These are phyloP conservation scores for Sebastes miniatus DNA, from an alignment of 2,797 vertebrate species.

Conservation along the genomic window DNA sequence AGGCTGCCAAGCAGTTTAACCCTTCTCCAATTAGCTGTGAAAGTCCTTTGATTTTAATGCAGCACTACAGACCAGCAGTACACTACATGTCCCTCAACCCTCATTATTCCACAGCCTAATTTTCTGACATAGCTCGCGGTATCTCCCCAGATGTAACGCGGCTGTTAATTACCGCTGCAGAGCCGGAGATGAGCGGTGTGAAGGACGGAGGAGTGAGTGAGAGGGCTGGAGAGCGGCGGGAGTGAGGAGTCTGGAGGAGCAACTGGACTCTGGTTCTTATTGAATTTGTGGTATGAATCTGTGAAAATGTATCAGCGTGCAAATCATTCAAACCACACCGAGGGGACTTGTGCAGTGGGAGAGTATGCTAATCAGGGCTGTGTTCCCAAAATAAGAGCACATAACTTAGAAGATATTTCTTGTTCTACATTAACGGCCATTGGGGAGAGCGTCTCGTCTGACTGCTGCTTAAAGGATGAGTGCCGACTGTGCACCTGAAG, in stretches of 20 bases:
- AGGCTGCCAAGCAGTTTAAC: constrained; percentile 83
- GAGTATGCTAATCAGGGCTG: constrained; percentile 58
- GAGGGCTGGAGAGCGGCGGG: not conserved
- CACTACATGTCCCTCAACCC: constrained; percentile 79
- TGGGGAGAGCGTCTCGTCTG: constrained; percentile 46
- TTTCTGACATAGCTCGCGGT: constrained; percentile 83
- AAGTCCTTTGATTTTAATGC: constrained; percentile 87
- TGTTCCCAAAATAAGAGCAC: constrained; percentile 62
- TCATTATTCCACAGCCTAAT: constrained; percentile 86
- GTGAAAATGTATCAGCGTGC: constrained; percentile 25
- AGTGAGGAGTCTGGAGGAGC: constrained; percentile 1
- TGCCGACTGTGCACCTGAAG: constrained; percentile 32
- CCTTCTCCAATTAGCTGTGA: constrained; percentile 86
- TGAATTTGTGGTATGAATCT: constrained; percentile 26
- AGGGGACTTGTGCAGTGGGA: constrained; percentile 46
- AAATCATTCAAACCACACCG: constrained; percentile 49
- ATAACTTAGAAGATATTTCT: constrained; percentile 54
- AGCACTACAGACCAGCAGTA: constrained; percentile 63
- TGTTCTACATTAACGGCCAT: constrained; percentile 60
- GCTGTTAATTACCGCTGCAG: constrained; percentile 84
- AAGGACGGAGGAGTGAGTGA: constrained; percentile 41
- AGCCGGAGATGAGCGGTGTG: constrained; percentile 54
- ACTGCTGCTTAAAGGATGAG: constrained; percentile 48
- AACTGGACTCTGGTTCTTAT: constrained; percentile 40
- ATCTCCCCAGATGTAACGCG: constrained; percentile 81